Evolutionary conservation across 2,113 vertebrate species (phyloP).

Genomic region (Cynopterus brachyotis): DNA sequence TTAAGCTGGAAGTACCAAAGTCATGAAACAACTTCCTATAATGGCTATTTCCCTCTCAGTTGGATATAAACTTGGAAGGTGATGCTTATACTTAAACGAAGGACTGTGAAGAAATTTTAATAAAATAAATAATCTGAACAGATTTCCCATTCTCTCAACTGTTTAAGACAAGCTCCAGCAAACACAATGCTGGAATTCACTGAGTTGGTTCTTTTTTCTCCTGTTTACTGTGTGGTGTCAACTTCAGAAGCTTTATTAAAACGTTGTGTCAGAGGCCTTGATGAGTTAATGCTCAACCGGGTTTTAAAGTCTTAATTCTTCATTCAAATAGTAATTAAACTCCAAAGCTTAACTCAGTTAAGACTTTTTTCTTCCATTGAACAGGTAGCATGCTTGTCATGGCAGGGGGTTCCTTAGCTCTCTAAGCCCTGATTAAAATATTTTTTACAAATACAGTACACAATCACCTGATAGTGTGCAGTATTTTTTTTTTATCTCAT

Average conservation of each 20-base stretch:
- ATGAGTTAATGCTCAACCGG: slow-evolving; percentile 24
- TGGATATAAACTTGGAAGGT: background rate
- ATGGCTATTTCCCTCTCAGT: background rate
- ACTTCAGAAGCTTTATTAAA: slow-evolving; percentile 60
- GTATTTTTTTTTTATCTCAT: background rate
- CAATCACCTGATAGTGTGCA: background rate
- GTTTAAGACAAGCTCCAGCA: background rate
- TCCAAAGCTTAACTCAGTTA: slow-evolving; percentile 35
- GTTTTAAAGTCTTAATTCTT: slow-evolving; percentile 71
- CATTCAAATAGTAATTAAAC: slow-evolving; percentile 60
- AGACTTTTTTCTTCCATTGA: background rate
- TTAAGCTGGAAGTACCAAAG: background rate
- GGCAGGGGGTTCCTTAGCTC: slow-evolving; percentile 43
- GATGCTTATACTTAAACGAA: background rate
- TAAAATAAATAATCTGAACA: background rate
- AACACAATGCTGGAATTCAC: background rate
- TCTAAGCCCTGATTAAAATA: slow-evolving; percentile 61
- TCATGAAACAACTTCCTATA: background rate
- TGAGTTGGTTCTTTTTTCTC: background rate
- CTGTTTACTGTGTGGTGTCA: slow-evolving; percentile 7
- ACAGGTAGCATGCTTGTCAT: slow-evolving; percentile 40
- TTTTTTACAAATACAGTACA: background rate
- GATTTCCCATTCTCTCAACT: background rate
- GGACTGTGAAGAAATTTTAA: background rate
- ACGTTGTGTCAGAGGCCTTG: slow-evolving; percentile 41